Percentiles rank a stretch among this genome's conserved stretches.
These are phyloP conservation scores for Hydrocynus forskahlii DNA, from an alignment of 2,797 vertebrate genomes.

Conservation along the genomic window DNA sequence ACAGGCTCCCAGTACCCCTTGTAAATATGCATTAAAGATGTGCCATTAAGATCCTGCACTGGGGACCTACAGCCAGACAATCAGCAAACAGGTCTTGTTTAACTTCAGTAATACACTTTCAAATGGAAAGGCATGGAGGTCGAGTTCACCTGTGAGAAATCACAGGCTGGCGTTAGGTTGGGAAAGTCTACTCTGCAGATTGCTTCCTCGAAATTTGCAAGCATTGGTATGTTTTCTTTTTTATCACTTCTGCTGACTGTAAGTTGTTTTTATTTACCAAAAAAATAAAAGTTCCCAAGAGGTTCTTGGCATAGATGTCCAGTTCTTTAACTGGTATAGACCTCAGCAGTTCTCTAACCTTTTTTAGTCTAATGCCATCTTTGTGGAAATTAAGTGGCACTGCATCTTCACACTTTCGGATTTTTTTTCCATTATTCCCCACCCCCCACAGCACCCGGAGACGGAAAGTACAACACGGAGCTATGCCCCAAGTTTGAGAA, in stretches of 20 bases:
- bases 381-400: too few relatives aligned
- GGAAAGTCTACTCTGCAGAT: constrained; percentile 5
- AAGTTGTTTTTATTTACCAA: not conserved
- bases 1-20: constrained; percentile 67
- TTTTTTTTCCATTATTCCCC: too few relatives aligned
- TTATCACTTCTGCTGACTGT: not conserved
- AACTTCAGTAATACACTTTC: constrained; percentile 74
- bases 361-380: too few relatives aligned
- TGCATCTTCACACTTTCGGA: too few relatives aligned
- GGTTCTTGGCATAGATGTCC: too few relatives aligned
- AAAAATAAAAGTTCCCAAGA: not conserved
- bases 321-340: not conserved
- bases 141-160: constrained; percentile 54
- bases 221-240: not conserved
- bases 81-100: constrained; percentile 78
- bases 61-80: constrained; percentile 56
- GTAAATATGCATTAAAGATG: constrained; percentile 82
- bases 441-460: too few relatives aligned
- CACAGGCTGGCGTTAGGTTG: constrained; percentile 46
- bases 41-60: constrained; percentile 72
- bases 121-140: constrained; percentile 62
- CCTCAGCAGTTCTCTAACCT: too few relatives aligned
- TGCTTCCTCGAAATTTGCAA: not conserved
- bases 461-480: too few relatives aligned
- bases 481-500: too few relatives aligned